Percentiles rank a stretch among this genome's conserved stretches.
Evolutionary conservation across 2,888 invertebrate genomes (phyloP).

Genomic region (Eupithecia centaureata): DNA sequence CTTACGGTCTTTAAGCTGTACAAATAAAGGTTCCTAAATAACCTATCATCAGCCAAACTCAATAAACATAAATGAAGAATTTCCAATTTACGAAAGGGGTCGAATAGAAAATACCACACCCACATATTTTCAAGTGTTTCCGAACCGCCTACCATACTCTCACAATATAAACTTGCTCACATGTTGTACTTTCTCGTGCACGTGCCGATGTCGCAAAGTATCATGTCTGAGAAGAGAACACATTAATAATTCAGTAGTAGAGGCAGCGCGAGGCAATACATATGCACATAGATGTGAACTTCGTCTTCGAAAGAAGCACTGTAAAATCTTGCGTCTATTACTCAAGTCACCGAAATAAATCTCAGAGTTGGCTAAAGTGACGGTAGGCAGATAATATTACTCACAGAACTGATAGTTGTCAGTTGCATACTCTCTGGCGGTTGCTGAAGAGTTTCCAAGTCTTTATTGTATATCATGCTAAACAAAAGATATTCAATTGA

Average conservation of each 20-base stretch:
- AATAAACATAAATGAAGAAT: background rate
- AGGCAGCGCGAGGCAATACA: constrained; percentile 36
- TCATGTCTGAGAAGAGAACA: constrained; percentile 62
- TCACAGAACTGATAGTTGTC: too few species aligned
- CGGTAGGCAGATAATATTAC: too few species aligned
- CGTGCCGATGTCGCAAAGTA: constrained; percentile 69
- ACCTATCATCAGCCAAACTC: background rate
- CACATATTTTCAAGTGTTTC: constrained; percentile 1
- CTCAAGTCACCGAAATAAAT: too few species aligned
- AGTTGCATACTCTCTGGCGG: too few species aligned
- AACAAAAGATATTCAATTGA: too few species aligned
- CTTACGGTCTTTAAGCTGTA: too few species aligned
- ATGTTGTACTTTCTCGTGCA: constrained; percentile 42
- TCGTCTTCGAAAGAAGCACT: too few species aligned
- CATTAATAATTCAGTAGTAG: constrained; percentile 76
- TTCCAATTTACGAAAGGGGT: background rate
- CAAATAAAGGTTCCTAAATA: too few species aligned
- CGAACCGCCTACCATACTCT: constrained; percentile 9
- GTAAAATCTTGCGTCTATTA: too few species aligned
- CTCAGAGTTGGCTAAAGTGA: too few species aligned
- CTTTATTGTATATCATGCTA: too few species aligned
- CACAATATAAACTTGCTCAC: constrained; percentile 35
- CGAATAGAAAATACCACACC: background rate
- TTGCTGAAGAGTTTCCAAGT: too few species aligned
- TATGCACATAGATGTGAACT: constrained; percentile 20